Base-by-base conservation (phyloP, 2,113 vertebrate genomes). In the Leiothrix lutea region DNA sequence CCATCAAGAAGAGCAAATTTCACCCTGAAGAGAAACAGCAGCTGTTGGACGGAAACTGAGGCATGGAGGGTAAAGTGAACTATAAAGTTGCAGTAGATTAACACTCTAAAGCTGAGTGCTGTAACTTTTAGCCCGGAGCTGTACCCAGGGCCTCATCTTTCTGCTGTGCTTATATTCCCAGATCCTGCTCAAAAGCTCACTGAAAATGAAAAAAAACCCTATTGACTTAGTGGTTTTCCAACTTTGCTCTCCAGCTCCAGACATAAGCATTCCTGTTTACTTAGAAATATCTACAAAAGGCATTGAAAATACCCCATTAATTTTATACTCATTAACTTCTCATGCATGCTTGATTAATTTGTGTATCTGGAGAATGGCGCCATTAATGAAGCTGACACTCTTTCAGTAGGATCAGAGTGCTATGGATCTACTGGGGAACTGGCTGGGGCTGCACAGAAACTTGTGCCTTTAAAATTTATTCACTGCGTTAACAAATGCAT, bases 401-500 rank as follows among this genome's bases (percentile, higher is more conserved):
- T 84, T 88, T 79, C 83, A 66, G 28, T 44, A 0, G 0, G 54
- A 92, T 71, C 64, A 90, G n/a, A 66, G 54, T 19, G 16, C 45
- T 50, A 10, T 18, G 14, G 69, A 88, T 81, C 77, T 48, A 47
- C 72, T 61, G 60, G 78, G 86, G n/a, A 95, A 61, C 29, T 14
- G 20, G 44, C 35, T 5, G 23, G 24, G 14, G 50, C n/a, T 2
- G 20, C 54, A 56, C 5, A 38, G 50, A 62, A 80, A 56, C 57
- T 51, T 80, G 9, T 73, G n/a, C 10, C 56, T 47, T 69, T 92
- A 94, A 74, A 90, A 86, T 80, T 71, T 90, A 86, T 94, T 96
- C 92, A 69, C n/a, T 81, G 20, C 12, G 13, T 22, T 82, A 38
- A 13, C 24, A 57, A 93, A 77, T 33, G 35, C 14, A 1, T 54